phyloP scores from a whole-genome alignment of 2,113 vertebrate genomes.

The Trochalopteron elliotii region DNA sequence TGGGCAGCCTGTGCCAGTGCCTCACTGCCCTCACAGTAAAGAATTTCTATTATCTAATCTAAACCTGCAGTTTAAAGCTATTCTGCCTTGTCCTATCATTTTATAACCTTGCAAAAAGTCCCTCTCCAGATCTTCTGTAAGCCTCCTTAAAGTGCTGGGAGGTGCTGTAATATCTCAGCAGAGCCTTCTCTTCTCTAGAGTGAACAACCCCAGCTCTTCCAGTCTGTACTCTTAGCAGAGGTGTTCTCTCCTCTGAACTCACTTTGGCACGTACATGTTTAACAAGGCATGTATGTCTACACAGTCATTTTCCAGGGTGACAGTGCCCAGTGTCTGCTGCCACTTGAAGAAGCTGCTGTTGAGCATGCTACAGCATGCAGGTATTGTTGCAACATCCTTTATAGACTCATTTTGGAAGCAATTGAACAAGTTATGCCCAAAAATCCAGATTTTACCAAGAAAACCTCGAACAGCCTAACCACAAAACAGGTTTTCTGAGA shows the following conservation, averaged over 20 bases:
- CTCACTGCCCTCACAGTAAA: not conserved
- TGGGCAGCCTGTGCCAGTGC: not conserved
- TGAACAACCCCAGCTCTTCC: not conserved
- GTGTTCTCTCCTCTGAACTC: not conserved
- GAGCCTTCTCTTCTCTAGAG: not conserved
- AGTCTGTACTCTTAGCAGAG: not conserved
- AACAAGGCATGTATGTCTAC: not conserved
- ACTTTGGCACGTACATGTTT: fast-evolving
- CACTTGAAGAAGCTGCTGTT: not conserved
- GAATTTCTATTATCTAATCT: not conserved
- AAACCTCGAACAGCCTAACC: not conserved
- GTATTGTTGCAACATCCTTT: not conserved
- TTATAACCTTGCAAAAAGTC: not conserved
- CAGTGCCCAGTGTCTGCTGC: not conserved
- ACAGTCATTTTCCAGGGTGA: not conserved
- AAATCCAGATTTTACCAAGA: not conserved
- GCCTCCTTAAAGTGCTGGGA: too few relatives aligned
- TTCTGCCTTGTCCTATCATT: not conserved
- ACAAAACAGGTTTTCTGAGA: not conserved
- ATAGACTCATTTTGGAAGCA: not conserved
- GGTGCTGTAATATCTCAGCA: not conserved
- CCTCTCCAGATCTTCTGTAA: not conserved
- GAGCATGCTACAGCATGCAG: not conserved
- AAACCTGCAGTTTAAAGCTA: not conserved
- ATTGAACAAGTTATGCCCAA: not conserved